These are phyloP conservation scores for Druceiella hillmani DNA, from an alignment of 2,888 invertebrate genomes.

Conservation along the genomic window DNA sequence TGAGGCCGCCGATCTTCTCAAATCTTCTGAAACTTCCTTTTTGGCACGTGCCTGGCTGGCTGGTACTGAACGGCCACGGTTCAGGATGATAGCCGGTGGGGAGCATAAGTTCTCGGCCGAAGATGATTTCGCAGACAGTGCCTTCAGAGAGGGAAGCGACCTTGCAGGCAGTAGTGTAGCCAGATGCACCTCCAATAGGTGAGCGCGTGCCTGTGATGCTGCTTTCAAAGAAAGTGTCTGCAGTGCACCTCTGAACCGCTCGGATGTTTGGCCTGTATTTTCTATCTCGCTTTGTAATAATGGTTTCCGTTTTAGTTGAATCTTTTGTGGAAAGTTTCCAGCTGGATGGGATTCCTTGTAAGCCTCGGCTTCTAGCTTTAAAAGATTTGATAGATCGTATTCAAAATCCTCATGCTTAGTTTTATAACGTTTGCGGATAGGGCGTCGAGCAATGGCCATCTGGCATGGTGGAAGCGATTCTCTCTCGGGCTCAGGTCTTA, in stretches of 20 bases:
- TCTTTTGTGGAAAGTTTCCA: conserved; percentile 30
- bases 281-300: conserved; percentile 27
- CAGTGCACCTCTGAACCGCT: conserved; percentile 40
- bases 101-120: no score
- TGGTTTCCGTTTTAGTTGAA: conserved; percentile 33
- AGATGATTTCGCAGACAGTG: no score
- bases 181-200: conserved; percentile 33
- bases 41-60: no score
- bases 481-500: conserved; percentile 21
- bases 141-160: no score
- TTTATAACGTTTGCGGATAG: conserved; percentile 60
- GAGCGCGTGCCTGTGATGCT: conserved; percentile 34
- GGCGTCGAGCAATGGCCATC: conserved; percentile 36
- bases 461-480: conserved; percentile 30
- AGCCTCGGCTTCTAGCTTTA: conserved; percentile 49
- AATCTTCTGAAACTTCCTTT: conserved; percentile 35
- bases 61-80: no score
- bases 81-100: no score
- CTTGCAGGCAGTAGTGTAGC: no score
- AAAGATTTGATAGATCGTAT: conserved; percentile 59
- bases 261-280: conserved; percentile 29
- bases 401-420: conserved; percentile 65
- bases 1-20: conserved; percentile 41
- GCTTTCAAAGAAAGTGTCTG: conserved; percentile 36
- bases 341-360: conserved; percentile 38